These are phyloP conservation scores for Alosa sapidissima DNA, from an alignment of 2,797 vertebrate species.

Conservation along the genomic window DNA sequence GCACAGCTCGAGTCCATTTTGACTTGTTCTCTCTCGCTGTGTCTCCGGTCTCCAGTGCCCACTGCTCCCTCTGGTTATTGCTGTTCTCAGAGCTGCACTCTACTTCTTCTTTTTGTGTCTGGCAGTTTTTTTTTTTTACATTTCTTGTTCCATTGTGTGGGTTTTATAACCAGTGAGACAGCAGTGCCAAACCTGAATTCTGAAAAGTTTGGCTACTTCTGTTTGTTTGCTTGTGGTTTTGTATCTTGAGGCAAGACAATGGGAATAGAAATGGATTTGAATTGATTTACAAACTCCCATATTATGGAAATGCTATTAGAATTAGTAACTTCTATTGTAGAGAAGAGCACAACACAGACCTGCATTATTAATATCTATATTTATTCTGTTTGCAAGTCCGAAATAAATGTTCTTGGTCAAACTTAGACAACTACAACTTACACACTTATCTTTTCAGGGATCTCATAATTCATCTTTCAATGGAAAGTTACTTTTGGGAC, in stretches of 20 bases:
- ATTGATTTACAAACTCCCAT: background rate
- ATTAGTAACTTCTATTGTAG: no score
- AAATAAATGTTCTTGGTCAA: no score
- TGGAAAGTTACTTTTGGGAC: no score
- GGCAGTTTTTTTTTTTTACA: background rate
- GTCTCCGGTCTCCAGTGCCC: background rate
- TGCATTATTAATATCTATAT: no score
- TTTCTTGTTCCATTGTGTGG: background rate
- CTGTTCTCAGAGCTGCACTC: background rate
- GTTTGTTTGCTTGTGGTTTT: background rate
- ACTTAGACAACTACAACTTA: no score
- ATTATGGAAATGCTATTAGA: no score
- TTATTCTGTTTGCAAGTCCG: no score
- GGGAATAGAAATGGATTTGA: background rate
- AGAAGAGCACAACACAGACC: no score
- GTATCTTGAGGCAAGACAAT: background rate
- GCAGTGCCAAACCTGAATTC: background rate
- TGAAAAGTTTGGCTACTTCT: background rate
- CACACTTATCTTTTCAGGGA: no score
- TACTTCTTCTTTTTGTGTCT: background rate
- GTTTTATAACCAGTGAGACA: background rate
- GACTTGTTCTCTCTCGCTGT: background rate
- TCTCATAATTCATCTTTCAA: no score
- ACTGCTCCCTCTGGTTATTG: background rate
- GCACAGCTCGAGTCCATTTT: background rate